Conservation (phyloP, 2,113 vertebrate genomes). For the Pelodiscus sinensis region DNA sequence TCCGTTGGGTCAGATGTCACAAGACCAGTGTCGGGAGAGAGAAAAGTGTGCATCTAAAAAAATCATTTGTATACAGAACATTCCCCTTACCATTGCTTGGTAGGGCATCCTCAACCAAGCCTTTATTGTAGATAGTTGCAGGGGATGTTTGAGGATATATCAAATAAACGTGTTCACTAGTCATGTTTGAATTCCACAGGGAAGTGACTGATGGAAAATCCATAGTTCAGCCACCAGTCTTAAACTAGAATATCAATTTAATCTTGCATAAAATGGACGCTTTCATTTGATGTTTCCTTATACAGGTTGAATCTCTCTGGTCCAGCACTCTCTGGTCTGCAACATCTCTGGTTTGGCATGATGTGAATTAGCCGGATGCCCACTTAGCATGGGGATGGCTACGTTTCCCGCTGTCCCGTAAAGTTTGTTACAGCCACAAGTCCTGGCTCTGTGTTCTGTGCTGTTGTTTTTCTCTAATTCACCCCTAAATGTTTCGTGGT, state of each 20-base stretch:
- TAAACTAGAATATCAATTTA: neutral
- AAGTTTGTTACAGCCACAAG: no score
- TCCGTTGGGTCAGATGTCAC: rapidly evolving
- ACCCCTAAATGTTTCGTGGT: no score
- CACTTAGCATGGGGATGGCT: no score
- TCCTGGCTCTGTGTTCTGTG: no score
- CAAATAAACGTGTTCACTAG: rapidly evolving
- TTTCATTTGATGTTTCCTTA: neutral
- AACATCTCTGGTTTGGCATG: no score
- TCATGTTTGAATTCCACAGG: neutral
- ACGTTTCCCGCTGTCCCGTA: no score
- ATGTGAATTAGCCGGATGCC: no score
- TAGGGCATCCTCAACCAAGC: rapidly evolving
- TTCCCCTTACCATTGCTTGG: neutral
- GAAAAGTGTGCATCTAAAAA: neutral
- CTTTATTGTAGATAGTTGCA: neutral
- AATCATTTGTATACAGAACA: neutral
- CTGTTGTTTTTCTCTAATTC: no score
- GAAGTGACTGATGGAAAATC: neutral
- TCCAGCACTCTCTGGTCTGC: neutral
- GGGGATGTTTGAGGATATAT: rapidly evolving
- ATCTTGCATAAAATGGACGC: neutral
- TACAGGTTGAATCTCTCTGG: neutral
- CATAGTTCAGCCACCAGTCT: neutral
- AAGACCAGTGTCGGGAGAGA: neutral